Evolutionary conservation across 2,797 vertebrate genomes (phyloP).

Genomic region (Malurus splendens): DNA sequence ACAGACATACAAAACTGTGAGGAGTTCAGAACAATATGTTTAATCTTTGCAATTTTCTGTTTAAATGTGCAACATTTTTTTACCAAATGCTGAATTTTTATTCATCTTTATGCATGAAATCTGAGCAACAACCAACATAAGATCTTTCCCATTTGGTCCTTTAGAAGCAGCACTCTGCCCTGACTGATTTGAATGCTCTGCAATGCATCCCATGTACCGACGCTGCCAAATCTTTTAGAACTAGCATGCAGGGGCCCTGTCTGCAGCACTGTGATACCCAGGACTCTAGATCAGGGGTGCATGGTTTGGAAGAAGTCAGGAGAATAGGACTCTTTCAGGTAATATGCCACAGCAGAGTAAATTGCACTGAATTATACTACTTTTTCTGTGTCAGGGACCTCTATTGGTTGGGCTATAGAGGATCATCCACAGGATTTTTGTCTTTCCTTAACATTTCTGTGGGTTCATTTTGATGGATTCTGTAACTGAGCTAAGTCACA

Average conservation of each 20-base stretch:
- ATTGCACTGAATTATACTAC: accelerated
- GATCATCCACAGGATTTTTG: background rate
- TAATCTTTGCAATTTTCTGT: background rate
- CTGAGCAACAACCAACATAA: background rate
- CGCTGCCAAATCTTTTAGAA: background rate
- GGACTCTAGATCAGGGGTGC: background rate
- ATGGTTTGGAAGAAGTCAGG: background rate
- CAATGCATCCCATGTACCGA: accelerated
- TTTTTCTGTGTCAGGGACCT: background rate
- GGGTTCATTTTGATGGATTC: background rate
- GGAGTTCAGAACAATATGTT: background rate
- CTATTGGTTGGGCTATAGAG: background rate
- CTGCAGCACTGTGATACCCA: background rate
- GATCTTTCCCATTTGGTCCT: background rate
- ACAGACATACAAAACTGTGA: background rate
- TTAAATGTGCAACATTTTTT: background rate
- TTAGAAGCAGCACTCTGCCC: background rate
- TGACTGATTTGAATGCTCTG: background rate
- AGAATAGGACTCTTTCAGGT: background rate
- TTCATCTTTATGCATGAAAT: background rate
- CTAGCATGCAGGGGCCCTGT: accelerated
- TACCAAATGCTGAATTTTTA: background rate
- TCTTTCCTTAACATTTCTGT: background rate
- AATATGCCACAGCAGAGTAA: background rate
- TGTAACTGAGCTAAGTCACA: background rate